These are phyloP conservation scores for Stenodema calcarata DNA, from an alignment of 2,888 invertebrate species.

Conservation along the genomic window DNA sequence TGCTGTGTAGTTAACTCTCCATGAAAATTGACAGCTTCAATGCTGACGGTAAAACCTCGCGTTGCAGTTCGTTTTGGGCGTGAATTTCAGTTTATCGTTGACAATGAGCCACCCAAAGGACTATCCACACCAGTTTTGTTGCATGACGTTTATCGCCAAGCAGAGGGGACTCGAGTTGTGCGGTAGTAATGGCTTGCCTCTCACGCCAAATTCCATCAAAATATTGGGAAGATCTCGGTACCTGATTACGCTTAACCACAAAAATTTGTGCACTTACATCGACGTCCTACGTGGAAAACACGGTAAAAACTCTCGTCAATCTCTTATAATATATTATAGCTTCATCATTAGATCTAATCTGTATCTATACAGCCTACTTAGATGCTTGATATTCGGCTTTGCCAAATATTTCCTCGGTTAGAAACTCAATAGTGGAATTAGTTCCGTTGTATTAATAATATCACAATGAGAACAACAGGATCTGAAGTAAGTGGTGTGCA, in stretches of 20 bases:
- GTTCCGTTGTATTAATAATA: no score
- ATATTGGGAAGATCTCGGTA: constrained; percentile 88
- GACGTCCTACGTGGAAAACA: constrained; percentile 93
- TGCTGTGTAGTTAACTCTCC: background rate
- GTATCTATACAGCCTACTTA: no score
- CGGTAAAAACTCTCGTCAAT: no score
- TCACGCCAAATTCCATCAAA: constrained; percentile 95
- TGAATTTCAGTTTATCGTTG: background rate
- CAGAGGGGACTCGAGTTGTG: constrained; percentile 89
- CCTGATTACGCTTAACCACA: constrained; percentile 79
- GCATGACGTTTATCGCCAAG: constrained; percentile 83
- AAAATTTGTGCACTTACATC: constrained; percentile 85
- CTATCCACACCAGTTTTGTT: constrained; percentile 34
- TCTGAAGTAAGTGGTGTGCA: no score
- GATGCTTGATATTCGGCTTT: no score
- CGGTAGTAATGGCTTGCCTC: constrained; percentile 93
- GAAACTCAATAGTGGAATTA: no score
- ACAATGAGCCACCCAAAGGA: constrained; percentile 20
- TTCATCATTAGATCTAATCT: no score
- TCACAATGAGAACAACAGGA: no score
- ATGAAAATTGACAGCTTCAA: background rate
- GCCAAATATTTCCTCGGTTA: no score
- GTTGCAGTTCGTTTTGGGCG: background rate
- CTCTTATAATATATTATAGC: no score
- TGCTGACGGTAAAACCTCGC: background rate